phyloP scores from a whole-genome alignment of 2,888 invertebrate genomes.

The Hypomecis punctinalis region DNA sequence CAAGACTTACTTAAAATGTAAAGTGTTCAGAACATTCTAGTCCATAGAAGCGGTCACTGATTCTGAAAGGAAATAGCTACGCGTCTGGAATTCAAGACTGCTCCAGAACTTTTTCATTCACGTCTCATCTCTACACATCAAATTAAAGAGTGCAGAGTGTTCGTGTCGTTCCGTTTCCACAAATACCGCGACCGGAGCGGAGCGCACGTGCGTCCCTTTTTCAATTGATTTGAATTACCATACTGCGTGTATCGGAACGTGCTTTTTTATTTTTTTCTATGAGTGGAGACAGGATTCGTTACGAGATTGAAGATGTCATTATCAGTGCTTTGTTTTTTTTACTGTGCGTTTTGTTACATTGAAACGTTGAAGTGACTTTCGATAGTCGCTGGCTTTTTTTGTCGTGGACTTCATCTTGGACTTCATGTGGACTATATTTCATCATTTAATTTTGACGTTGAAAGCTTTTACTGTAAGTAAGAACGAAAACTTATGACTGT shows the following conservation, averaged over 20 bases:
- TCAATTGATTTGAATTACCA: constrained; percentile 44
- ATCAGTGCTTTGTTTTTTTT: constrained; percentile 20
- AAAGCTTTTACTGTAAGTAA: no score
- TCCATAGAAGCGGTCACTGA: no score
- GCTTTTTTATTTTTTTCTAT: constrained; percentile 26
- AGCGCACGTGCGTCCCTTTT: constrained; percentile 45
- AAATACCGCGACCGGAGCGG: constrained; percentile 41
- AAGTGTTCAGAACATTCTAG: no score
- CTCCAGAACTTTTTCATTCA: constrained; percentile 1
- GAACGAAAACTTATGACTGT: no score
- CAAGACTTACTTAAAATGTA: no score
- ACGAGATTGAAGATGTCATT: constrained; percentile 32
- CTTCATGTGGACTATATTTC: no score
- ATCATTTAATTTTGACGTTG: no score
- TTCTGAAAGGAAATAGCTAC: no score
- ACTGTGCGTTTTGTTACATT: not conserved
- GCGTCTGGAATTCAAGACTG: constrained; percentile 1
- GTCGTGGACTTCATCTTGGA: no score
- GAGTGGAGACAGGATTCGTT: constrained; percentile 7
- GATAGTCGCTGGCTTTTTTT: no score
- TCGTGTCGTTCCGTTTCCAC: constrained; percentile 44
- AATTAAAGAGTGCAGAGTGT: constrained; percentile 44
- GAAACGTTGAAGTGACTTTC: not conserved
- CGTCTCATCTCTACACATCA: constrained; percentile 37
- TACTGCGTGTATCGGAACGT: constrained; percentile 40